These are phyloP conservation scores for Haliclona indistincta DNA, from an alignment of 37 sponge, comb jelly and placozoan species.

Conservation along the genomic window DNA sequence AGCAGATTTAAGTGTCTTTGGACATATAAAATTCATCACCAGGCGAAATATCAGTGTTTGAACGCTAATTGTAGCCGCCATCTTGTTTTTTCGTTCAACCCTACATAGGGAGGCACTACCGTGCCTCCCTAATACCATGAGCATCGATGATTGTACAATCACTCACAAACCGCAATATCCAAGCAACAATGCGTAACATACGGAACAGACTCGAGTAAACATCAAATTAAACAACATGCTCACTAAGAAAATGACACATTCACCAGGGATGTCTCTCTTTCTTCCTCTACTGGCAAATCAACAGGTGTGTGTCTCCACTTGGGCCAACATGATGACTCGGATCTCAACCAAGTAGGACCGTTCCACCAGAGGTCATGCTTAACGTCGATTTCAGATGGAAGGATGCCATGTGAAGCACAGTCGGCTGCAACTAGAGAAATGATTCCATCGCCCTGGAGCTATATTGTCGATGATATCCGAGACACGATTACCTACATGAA, in stretches of 20 bases:
- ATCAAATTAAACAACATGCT: too few species aligned
- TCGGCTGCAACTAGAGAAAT: not conserved
- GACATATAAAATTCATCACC: conserved; percentile 8
- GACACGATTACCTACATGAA: not conserved
- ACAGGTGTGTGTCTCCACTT: too few species aligned
- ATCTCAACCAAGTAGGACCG: not conserved
- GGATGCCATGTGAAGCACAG: not conserved
- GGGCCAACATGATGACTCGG: not conserved
- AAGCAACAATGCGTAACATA: conserved; percentile 31
- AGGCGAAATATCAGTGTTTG: conserved; percentile 40
- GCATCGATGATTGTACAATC: too few species aligned
- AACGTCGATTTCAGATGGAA: not conserved
- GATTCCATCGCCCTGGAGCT: not conserved
- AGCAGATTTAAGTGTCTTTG: too few species aligned
- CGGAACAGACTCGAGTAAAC: too few species aligned
- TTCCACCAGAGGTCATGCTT: not conserved
- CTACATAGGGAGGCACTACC: too few species aligned
- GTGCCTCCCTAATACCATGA: too few species aligned
- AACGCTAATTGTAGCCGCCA: too few species aligned
- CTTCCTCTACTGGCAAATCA: too few species aligned
- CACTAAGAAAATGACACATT: too few species aligned
- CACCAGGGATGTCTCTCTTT: too few species aligned
- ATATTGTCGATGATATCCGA: not conserved
- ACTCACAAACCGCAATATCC: conserved; percentile 22
- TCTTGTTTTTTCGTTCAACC: too few species aligned